These are phyloP conservation scores for Ditylenchus weischeri DNA, from an alignment of 2,888 invertebrate species.

Conservation along the genomic window DNA sequence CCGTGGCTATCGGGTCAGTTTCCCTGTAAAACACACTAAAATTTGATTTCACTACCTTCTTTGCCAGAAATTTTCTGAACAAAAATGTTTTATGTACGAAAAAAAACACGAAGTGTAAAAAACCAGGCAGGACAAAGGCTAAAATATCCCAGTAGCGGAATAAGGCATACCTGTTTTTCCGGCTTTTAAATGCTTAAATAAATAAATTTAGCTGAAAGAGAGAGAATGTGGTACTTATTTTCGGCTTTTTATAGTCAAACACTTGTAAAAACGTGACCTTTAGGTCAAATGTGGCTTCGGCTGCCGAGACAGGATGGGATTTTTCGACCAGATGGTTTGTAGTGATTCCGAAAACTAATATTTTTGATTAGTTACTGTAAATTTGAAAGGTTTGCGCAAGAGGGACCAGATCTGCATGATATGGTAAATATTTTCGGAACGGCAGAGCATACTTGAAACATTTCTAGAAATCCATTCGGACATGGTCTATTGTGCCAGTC, in stretches of 20 bases:
- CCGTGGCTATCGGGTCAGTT: neutral
- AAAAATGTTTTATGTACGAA: too few relatives aligned
- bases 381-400: constrained; percentile 62
- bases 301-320: constrained; percentile 91
- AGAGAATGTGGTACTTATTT: constrained; percentile 36
- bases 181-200: neutral
- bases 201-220: constrained; percentile 28
- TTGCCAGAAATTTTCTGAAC: too few relatives aligned
- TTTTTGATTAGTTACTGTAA: too few relatives aligned
- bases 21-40: too few relatives aligned
- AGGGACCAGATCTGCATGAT: constrained; percentile 45
- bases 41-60: too few relatives aligned
- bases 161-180: too few relatives aligned
- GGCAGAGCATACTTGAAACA: neutral
- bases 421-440: neutral
- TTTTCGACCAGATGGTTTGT: constrained; percentile 72
- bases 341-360: too few relatives aligned
- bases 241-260: too few relatives aligned
- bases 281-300: constrained; percentile 51
- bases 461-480: constrained; percentile 65
- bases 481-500: constrained; percentile 71
- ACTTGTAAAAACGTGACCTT: too few relatives aligned
- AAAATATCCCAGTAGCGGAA: too few relatives aligned
- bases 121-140: too few relatives aligned
- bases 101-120: too few relatives aligned